A percentile compares a stretch with the other conserved stretches of the same genome.
Conservation (phyloP, 1,140 invertebrate genomes). For the Camponotus pennsylvanicus region DNA sequence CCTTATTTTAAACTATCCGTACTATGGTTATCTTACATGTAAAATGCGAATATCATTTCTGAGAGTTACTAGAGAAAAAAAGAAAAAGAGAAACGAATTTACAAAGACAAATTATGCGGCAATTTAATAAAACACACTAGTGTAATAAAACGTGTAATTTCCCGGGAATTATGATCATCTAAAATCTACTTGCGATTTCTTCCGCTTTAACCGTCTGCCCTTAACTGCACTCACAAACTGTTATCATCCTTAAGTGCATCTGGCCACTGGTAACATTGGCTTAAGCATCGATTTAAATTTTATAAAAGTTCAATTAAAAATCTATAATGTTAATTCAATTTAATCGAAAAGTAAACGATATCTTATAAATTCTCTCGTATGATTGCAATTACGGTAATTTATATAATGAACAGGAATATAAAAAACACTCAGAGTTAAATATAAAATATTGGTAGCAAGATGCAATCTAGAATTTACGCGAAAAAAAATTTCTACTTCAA, state of each 20-base stretch:
- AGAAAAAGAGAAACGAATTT: neutral
- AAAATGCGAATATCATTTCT: constrained; percentile 11
- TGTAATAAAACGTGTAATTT: constrained; percentile 44
- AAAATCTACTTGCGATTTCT: constrained; percentile 48
- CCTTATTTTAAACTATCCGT: neutral
- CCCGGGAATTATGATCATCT: constrained; percentile 42
- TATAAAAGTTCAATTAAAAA: constrained; percentile 22
- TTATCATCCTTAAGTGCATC: constrained; percentile 43
- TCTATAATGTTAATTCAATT: neutral
- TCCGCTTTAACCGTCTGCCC: constrained; percentile 35
- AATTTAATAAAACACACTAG: constrained; percentile 52
- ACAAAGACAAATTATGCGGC: neutral
- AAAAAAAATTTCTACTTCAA: constrained; percentile 3
- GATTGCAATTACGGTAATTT: neutral
- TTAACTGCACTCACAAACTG: constrained; percentile 37
- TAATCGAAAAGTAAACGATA: neutral
- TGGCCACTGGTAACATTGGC: neutral
- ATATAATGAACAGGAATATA: too few species aligned
- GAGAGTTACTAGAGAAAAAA: constrained; percentile 9
- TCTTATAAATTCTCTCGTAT: neutral
- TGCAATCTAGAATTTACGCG: neutral
- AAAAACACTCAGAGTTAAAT: neutral
- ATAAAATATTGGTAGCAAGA: constrained; percentile 16
- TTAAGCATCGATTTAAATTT: constrained; percentile 19
- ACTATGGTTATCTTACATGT: neutral